Evolutionary conservation across 2,113 vertebrate species (phyloP).

Genomic region (Tor tambroides): DNA sequence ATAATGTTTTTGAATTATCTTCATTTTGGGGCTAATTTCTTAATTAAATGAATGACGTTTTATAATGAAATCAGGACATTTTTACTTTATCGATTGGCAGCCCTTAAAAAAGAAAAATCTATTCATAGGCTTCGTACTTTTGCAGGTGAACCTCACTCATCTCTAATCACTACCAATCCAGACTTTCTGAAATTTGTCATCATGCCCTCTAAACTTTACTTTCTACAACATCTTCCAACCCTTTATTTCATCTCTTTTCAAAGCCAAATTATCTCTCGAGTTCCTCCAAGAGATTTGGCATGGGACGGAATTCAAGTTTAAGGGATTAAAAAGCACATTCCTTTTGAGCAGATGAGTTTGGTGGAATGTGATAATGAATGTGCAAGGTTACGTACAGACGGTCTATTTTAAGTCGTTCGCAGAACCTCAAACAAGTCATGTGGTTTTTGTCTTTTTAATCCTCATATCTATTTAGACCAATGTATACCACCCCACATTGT

Average conservation of each 20-base stretch:
- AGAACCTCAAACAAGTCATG: conserved; percentile 46
- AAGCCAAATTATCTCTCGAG: conserved; percentile 9
- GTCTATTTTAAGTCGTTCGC: conserved; percentile 9
- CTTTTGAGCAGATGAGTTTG: conserved; percentile 7
- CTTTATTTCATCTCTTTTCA: neutral
- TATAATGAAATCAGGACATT: neutral
- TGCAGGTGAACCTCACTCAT: conserved; percentile 23
- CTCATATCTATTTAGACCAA: conserved; percentile 60
- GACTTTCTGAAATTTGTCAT: neutral
- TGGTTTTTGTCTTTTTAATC: conserved; percentile 63
- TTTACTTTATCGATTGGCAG: neutral
- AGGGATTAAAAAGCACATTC: conserved; percentile 22
- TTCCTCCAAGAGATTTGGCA: conserved; percentile 22
- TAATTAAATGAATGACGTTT: neutral
- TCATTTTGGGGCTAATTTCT: neutral
- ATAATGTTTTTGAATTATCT: too few relatives aligned
- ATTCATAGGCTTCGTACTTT: conserved; percentile 44
- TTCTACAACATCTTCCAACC: conserved; percentile 19
- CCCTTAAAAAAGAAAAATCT: neutral
- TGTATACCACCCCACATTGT: conserved; percentile 57
- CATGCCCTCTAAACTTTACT: conserved; percentile 20
- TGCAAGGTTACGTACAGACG: neutral
- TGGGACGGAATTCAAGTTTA: neutral
- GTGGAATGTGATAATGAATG: conserved; percentile 21
- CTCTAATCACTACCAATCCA: neutral